phyloP scores from a whole-genome alignment of 2,888 invertebrate species.

The Galerucella pusilla region DNA sequence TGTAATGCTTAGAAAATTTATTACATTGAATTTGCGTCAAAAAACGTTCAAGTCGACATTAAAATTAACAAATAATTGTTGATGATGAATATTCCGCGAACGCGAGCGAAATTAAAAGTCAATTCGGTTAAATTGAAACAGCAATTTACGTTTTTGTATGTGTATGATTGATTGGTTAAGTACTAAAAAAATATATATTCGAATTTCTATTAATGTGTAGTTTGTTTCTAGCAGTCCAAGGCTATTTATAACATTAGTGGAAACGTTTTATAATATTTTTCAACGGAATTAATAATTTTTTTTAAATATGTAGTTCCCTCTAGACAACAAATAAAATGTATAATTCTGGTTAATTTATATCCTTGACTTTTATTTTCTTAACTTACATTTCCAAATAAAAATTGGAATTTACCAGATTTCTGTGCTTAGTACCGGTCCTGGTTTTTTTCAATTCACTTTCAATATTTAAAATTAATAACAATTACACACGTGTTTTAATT shows the following conservation, averaged over 20 bases:
- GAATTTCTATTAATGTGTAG: conserved; percentile 4
- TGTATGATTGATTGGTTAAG: conserved; percentile 8
- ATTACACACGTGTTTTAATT: conserved; percentile 11
- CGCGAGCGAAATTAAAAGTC: conserved; percentile 10
- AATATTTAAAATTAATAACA: conserved; percentile 10
- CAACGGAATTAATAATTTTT: too few species aligned
- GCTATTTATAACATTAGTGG: conserved; percentile 3
- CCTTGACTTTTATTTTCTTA: too few species aligned
- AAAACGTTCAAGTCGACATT: conserved; percentile 1
- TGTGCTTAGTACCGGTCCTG: not conserved
- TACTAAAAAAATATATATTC: not conserved
- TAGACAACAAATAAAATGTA: too few species aligned
- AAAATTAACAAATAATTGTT: conserved; percentile 1
- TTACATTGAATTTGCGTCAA: conserved; percentile 6
- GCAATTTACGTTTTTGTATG: not conserved
- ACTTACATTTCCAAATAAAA: too few species aligned
- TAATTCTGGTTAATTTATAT: too few species aligned
- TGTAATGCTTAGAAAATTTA: not conserved
- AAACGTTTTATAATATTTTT: not conserved
- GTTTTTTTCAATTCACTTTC: not conserved
- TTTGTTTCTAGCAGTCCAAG: not conserved
- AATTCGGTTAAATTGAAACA: conserved; percentile 11
- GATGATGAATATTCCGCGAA: not conserved
- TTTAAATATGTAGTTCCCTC: too few species aligned
- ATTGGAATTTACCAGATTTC: too few species aligned